phyloP scores from a whole-genome alignment of 2,797 vertebrate genomes.

The Bradypodion ventrale region DNA sequence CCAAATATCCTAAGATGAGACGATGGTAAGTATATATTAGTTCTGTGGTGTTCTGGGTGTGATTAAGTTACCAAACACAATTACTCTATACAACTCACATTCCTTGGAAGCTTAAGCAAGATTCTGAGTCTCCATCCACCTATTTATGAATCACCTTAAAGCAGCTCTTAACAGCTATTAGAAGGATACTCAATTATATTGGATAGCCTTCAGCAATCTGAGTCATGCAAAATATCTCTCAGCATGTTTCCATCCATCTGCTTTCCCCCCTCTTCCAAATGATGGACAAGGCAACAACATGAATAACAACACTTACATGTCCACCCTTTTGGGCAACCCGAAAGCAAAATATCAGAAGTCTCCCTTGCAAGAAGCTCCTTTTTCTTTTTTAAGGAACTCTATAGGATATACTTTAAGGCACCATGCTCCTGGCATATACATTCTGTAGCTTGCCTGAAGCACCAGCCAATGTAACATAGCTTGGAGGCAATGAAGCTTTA shows the following conservation, averaged over 20 bases:
- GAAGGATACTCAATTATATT: background rate
- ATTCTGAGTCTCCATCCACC: fast-evolving
- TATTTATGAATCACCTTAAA: background rate
- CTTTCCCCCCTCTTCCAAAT: background rate
- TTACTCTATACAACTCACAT: background rate
- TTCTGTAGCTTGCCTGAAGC: slow-evolving; percentile 6
- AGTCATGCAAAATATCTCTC: slow-evolving; percentile 18
- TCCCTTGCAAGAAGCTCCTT: background rate
- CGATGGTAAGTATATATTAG: slow-evolving; percentile 4
- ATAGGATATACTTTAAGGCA: too few species aligned
- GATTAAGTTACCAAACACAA: slow-evolving; percentile 3
- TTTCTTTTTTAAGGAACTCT: too few species aligned
- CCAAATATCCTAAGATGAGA: background rate
- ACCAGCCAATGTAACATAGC: background rate
- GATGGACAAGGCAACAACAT: slow-evolving; percentile 23
- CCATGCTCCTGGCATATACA: slow-evolving; percentile 17
- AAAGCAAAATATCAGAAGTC: slow-evolving; percentile 20
- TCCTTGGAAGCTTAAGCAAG: background rate
- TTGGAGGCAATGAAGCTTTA: background rate
- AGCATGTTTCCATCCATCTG: slow-evolving; percentile 22
- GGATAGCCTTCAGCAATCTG: background rate
- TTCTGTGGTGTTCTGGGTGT: background rate
- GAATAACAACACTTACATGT: slow-evolving; percentile 14
- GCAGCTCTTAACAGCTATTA: background rate
- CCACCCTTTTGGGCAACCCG: slow-evolving; percentile 2